Evolutionary conservation across 2,797 vertebrate genomes (phyloP).

Genomic region (Girardinus metallicus): DNA sequence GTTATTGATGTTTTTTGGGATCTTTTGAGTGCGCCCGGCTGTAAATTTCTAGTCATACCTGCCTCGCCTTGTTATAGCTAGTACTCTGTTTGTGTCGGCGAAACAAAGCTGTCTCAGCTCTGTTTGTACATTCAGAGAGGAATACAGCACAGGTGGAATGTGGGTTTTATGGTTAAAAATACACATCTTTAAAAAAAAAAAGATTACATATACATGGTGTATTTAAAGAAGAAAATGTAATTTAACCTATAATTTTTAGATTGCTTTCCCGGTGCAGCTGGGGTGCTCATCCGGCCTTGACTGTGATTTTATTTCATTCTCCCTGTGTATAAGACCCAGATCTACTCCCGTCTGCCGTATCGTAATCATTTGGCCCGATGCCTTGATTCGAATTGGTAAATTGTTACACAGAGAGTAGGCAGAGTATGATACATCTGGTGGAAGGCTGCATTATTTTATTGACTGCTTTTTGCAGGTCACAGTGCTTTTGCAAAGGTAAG

Average conservation of each 20-base stretch:
- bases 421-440: slow-evolving; percentile 67
- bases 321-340: slow-evolving; percentile 21
- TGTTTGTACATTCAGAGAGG: slow-evolving; percentile 46
- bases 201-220: slow-evolving; percentile 48
- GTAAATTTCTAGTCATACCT: slow-evolving; percentile 37
- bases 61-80: slow-evolving; percentile 20
- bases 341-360: slow-evolving; percentile 59
- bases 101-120: slow-evolving; percentile 21
- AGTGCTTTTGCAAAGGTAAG: slow-evolving; percentile 46
- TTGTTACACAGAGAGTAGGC: slow-evolving; percentile 50
- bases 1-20: slow-evolving; percentile 24
- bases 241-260: slow-evolving; percentile 51
- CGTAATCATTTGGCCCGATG: slow-evolving; percentile 70
- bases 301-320: slow-evolving; percentile 52
- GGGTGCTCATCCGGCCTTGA: slow-evolving; percentile 26
- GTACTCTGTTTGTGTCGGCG: slow-evolving; percentile 35
- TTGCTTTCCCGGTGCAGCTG: slow-evolving; percentile 52
- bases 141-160: slow-evolving; percentile 44
- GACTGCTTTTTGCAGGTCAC: slow-evolving; percentile 65
- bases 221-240: slow-evolving; percentile 47
- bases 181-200: slow-evolving; percentile 32
- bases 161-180: slow-evolving; percentile 51
- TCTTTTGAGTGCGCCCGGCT: slow-evolving; percentile 16
- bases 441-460: slow-evolving; percentile 66
- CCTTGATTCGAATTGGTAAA: slow-evolving; percentile 68